These are phyloP conservation scores for Fukomys damarensis DNA, from an alignment of 2,113 vertebrate genomes.

Conservation along the genomic window DNA sequence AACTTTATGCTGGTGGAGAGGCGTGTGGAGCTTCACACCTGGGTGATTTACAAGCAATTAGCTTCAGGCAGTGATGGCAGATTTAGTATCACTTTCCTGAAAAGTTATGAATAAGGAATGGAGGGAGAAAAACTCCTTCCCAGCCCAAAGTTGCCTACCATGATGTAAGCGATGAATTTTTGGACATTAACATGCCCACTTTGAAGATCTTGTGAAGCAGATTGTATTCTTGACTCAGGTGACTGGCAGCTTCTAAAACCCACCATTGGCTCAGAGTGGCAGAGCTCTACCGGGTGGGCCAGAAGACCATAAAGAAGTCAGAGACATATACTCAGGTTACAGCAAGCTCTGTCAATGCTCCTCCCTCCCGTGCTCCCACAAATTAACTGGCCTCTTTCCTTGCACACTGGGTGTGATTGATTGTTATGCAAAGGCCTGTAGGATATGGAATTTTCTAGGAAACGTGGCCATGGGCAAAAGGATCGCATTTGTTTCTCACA, in stretches of 20 bases:
- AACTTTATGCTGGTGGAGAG: slow-evolving; percentile 56
- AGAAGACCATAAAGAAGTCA: not conserved
- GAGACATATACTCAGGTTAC: not conserved
- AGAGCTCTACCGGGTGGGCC: not conserved
- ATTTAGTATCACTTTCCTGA: slow-evolving; percentile 77
- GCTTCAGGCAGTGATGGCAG: slow-evolving; percentile 72
- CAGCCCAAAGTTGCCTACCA: not conserved
- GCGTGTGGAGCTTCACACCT: slow-evolving; percentile 73
- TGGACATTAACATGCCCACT: slow-evolving; percentile 25
- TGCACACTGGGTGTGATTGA: not conserved
- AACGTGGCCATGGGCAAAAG: not conserved
- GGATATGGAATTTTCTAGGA: not conserved
- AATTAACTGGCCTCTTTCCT: not conserved
- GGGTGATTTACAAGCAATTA: slow-evolving; percentile 83
- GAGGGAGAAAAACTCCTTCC: not conserved
- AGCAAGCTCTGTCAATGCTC: accelerated
- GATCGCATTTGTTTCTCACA: not conserved
- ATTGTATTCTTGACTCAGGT: not conserved
- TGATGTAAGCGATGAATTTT: slow-evolving; percentile 22
- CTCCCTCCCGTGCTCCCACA: not conserved
- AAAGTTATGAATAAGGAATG: slow-evolving; percentile 77
- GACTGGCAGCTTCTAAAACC: not conserved
- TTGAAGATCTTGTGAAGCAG: slow-evolving; percentile 17
- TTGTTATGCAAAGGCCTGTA: not conserved
- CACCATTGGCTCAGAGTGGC: not conserved